Base-by-base conservation (phyloP, 2,888 invertebrate genomes). In the Dromius quadrimaculatus region DNA sequence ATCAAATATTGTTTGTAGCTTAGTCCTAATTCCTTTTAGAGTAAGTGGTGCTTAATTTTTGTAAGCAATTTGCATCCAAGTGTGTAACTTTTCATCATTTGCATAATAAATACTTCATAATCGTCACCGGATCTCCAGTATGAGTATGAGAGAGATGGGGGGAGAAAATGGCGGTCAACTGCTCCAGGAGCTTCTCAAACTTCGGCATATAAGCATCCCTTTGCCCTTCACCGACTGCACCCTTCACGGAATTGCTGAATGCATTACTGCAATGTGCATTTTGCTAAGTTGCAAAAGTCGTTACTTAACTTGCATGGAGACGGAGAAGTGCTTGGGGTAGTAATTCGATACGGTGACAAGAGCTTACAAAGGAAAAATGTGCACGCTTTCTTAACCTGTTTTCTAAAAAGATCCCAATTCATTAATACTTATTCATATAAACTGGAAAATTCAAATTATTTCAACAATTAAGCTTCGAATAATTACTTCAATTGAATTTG, bases 61-160 rank as follows among this genome's bases (percentile, higher is more conserved):
- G 41, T 41, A 13, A 36, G 11, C 36, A 36, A 36, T 11, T 36
- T 11, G n/a, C n/a, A 36, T 36, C 36, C 36, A 1, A n/a, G 2
- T 1, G 1, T 3, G 9, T 23, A 63, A 63, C 50, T 66, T 66
- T 54, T 38, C 23, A 13, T 41, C 54, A 66, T 66, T 66, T 66
- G 54, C 66, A 66, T 66, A 66, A 66, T 66, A 66, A 66, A 66
- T 66, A 66, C 66, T 66, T 66, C 66, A 66, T 66, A 66, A 66
- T 66, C 66, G 66, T 22, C 20, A 34, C 50, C 45, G 9, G 28
- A n/a, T 43, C n/a, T 22, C 23, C n/a, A 28, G 11, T 28, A 47
- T 50, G 66, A 23, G 54, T 15, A 20, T 23, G 20, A 38, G 54
- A 28, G 54, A 54, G 54, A 54, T 23, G 8, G 36, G 6, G 19